Evolutionary conservation across 2,888 invertebrate genomes (phyloP).

Genomic region (Protodeltote pygarga): DNA sequence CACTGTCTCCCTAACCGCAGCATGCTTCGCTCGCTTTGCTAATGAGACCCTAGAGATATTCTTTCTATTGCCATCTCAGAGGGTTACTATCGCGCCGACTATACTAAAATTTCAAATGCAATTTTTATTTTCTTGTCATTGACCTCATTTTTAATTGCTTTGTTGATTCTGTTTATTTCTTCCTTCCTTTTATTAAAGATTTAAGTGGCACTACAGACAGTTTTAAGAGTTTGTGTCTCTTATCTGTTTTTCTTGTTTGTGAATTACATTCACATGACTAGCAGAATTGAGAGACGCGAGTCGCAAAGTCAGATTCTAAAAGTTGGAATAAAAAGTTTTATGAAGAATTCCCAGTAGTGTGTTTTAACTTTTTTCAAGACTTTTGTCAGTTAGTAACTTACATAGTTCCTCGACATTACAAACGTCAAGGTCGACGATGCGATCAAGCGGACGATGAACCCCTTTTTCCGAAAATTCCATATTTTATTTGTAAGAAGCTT

Average conservation of each 20-base stretch:
- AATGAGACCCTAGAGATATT: slow-evolving; percentile 67
- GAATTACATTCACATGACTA: slow-evolving; percentile 11
- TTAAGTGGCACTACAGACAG: slow-evolving; percentile 4
- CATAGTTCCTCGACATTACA: slow-evolving; percentile 37
- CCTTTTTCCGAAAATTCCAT: slow-evolving; percentile 53
- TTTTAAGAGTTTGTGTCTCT: slow-evolving; percentile 7
- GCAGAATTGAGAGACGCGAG: slow-evolving; percentile 2
- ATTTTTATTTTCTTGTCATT: slow-evolving; percentile 45
- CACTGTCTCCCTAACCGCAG: slow-evolving; percentile 52
- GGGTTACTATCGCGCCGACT: slow-evolving; percentile 31
- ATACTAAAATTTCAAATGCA: slow-evolving; percentile 34
- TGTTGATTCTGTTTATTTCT: slow-evolving; percentile 27
- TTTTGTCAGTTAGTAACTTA: slow-evolving; percentile 20
- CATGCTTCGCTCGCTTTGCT: slow-evolving; percentile 63
- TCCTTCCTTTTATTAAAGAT: slow-evolving; percentile 1
- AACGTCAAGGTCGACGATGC: slow-evolving; percentile 54
- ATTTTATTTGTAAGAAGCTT: slow-evolving; percentile 63
- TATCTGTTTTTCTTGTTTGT: slow-evolving; percentile 7
- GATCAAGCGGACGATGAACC: slow-evolving; percentile 62
- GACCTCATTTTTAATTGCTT: slow-evolving; percentile 49
- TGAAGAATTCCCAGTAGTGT: slow-evolving; percentile 9
- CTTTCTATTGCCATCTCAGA: slow-evolving; percentile 54
- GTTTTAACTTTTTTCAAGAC: slow-evolving; percentile 28
- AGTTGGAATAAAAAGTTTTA: slow-evolving; percentile 16
- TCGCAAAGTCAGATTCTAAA: slow-evolving; percentile 15